A percentile compares a stretch with the other conserved stretches of the same genome.
These are phyloP conservation scores for Vombatus ursinus DNA, from an alignment of 2,113 vertebrate genomes.

Conservation along the genomic window DNA sequence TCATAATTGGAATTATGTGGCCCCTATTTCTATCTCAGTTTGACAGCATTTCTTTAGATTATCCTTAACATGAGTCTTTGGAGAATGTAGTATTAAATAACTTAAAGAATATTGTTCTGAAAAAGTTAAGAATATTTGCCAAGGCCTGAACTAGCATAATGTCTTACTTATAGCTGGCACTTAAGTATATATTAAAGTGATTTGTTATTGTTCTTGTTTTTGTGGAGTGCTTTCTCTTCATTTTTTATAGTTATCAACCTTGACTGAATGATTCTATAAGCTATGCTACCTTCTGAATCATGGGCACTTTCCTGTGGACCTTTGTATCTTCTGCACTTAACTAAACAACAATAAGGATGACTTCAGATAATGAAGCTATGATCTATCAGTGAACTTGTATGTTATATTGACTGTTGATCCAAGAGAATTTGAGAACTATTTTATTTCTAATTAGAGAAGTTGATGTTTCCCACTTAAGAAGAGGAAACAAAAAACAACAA, in stretches of 20 bases:
- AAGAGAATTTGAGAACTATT: not conserved
- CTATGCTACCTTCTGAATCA: too few relatives aligned
- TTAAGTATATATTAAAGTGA: too few relatives aligned
- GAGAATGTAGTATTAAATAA: not conserved
- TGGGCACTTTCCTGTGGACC: not conserved
- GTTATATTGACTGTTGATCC: not conserved
- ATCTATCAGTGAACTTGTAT: not conserved
- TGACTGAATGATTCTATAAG: not conserved
- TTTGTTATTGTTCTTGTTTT: not conserved
- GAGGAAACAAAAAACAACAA: not conserved
- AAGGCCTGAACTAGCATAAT: not conserved
- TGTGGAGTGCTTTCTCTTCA: not conserved
- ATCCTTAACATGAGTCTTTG: not conserved
- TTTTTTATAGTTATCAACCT: not conserved
- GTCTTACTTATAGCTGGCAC: not conserved
- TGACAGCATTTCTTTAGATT: not conserved
- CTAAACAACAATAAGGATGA: not conserved
- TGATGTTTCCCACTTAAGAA: slow-evolving; percentile 19
- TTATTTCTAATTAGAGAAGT: slow-evolving; percentile 17
- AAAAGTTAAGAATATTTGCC: too few relatives aligned
- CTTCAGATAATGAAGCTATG: not conserved
- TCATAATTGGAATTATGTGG: not conserved
- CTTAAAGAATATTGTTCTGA: not conserved
- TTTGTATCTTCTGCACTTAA: not conserved
- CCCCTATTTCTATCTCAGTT: not conserved